A percentile compares a stretch with the other conserved stretches of the same genome.
Evolutionary conservation across 2,888 invertebrate genomes (phyloP).

Genomic region (Ectemnius cavifrons): DNA sequence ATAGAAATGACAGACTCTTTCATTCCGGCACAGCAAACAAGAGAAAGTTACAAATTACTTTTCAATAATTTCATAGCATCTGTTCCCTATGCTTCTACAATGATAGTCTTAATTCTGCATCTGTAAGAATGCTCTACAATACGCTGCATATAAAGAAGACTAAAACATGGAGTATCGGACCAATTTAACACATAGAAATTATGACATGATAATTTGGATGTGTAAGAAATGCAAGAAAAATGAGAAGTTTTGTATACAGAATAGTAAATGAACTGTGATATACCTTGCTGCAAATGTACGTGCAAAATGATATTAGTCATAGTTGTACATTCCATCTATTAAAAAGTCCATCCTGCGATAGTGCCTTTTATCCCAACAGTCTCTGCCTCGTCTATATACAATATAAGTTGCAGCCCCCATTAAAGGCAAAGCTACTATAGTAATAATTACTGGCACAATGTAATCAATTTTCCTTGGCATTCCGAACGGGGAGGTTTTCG

Average conservation of each 20-base stretch:
- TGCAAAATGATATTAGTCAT: conserved; percentile 79
- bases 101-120: too few relatives aligned
- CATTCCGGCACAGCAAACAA: too few relatives aligned
- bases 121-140: too few relatives aligned
- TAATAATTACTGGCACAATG: conserved; percentile 86
- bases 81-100: too few relatives aligned
- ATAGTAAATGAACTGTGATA: background rate
- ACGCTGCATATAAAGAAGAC: too few relatives aligned
- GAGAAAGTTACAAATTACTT: background rate
- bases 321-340: conserved; percentile 92
- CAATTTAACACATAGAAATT: too few relatives aligned
- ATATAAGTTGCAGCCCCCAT: conserved; percentile 85
- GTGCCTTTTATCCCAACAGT: conserved; percentile 92
- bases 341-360: conserved; percentile 93
- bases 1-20: background rate
- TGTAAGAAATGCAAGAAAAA: too few relatives aligned
- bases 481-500: conserved; percentile 62
- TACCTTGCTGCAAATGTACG: too few relatives aligned
- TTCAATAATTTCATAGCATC: too few relatives aligned
- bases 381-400: conserved; percentile 85
- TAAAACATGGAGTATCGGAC: too few relatives aligned
- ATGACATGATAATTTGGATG: too few relatives aligned
- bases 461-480: conserved; percentile 79
- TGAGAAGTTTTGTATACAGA: too few relatives aligned
- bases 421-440: conserved; percentile 87